Conservation (phyloP, 1,140 invertebrate species). For the Stenopsyche tienmushanensis region DNA sequence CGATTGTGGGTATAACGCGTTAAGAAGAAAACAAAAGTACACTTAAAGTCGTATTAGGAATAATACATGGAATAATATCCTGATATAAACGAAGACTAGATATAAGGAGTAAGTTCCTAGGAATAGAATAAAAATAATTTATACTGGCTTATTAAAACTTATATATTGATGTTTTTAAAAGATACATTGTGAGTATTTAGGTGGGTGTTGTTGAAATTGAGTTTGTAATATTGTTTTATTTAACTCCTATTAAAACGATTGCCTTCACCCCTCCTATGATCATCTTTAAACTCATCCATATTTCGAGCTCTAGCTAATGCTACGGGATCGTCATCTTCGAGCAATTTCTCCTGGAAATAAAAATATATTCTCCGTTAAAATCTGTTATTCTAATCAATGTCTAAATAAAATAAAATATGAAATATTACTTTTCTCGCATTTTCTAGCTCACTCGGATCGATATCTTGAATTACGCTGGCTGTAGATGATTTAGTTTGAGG, state of each 20-base stretch:
- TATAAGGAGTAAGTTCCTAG: no score
- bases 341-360: conserved; percentile 57
- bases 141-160: no score
- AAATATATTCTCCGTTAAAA: conserved; percentile 20
- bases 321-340: conserved; percentile 78
- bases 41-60: no score
- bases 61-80: no score
- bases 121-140: no score
- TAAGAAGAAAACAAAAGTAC: no score
- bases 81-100: no score
- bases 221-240: no score
- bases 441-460: background rate
- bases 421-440: conserved; percentile 49
- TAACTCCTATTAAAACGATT: conserved; percentile 85
- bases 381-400: background rate
- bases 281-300: conserved; percentile 93
- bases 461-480: background rate
- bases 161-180: no score
- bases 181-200: no score
- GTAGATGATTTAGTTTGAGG: conserved; percentile 34
- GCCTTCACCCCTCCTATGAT: conserved; percentile 83
- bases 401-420: background rate
- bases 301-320: conserved; percentile 64
- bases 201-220: no score
- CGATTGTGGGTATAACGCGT: no score